Evolutionary conservation across 2,113 vertebrate species (phyloP).

Genomic region (Pelecanoides urinatrix): DNA sequence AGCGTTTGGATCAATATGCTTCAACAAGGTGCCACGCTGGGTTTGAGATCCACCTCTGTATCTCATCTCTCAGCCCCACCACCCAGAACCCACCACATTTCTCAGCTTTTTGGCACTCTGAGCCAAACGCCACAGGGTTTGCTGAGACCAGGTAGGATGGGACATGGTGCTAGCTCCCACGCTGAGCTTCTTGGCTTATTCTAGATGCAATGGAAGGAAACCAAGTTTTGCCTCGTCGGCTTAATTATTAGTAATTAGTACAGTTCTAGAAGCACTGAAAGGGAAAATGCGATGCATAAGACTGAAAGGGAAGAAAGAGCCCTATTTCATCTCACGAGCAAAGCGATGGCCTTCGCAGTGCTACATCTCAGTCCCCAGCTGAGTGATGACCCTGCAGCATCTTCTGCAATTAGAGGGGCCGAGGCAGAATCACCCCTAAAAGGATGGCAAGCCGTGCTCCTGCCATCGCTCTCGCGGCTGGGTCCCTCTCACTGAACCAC

Average conservation of each 20-base stretch:
- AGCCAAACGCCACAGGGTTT: neutral
- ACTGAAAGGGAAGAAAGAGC: neutral
- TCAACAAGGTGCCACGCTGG: fast-evolving
- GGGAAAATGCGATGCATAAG: neutral
- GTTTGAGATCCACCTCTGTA: neutral
- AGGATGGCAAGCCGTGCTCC: fast-evolving
- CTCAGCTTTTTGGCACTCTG: fast-evolving
- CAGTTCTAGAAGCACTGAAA: neutral
- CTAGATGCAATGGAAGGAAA: neutral
- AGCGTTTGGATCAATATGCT: fast-evolving
- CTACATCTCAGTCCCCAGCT: neutral
- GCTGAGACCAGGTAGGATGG: neutral
- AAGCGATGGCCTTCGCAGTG: fast-evolving
- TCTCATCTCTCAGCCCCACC: neutral
- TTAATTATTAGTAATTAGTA: constrained; percentile 44
- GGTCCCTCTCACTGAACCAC: neutral
- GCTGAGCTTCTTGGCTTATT: neutral
- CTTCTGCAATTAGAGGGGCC: neutral
- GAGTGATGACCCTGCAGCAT: neutral
- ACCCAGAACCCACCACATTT: fast-evolving
- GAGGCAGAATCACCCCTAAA: neutral
- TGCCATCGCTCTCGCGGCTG: fast-evolving
- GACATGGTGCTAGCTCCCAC: fast-evolving
- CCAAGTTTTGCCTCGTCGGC: neutral
- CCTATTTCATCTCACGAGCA: fast-evolving